Evolutionary conservation across 2,888 invertebrate genomes (phyloP).

Genomic region (Caenorhabditis angaria): DNA sequence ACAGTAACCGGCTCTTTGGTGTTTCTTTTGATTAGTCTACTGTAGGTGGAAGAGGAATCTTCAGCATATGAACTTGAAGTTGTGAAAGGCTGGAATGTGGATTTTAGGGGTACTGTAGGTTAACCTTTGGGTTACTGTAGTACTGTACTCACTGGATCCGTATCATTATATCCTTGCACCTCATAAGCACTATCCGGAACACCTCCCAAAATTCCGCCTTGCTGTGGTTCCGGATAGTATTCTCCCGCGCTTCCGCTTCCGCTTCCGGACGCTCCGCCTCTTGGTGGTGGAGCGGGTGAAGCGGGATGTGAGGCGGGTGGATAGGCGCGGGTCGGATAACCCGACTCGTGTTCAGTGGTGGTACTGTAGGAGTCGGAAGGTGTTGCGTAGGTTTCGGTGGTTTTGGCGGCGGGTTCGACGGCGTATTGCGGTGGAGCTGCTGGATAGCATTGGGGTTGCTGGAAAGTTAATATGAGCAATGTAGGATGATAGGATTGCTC

Average conservation of each 20-base stretch:
- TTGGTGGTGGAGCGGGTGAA: slow-evolving; percentile 40
- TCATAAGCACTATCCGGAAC: background rate
- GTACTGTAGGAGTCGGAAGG: no score
- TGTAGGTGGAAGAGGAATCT: slow-evolving; percentile 21
- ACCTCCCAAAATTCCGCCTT: slow-evolving; percentile 23
- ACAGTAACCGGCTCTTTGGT: slow-evolving; percentile 45
- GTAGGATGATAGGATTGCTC: background rate
- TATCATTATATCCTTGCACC: slow-evolving; percentile 30
- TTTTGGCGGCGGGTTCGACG: slow-evolving; percentile 50
- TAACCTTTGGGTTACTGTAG: background rate
- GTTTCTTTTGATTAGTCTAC: slow-evolving; percentile 39
- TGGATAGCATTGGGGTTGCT: slow-evolving; percentile 47
- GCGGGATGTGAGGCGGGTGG: slow-evolving; percentile 34
- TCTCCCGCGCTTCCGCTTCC: slow-evolving; percentile 21
- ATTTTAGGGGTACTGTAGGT: no score
- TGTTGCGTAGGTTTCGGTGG: no score
- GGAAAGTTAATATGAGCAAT: slow-evolving; percentile 11
- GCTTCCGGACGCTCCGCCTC: slow-evolving; percentile 35
- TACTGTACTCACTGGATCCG: slow-evolving; percentile 17
- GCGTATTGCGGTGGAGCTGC: slow-evolving; percentile 35
- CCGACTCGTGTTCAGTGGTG: slow-evolving; percentile 42
- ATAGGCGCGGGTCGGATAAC: slow-evolving; percentile 48
- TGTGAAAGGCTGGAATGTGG: slow-evolving; percentile 33
- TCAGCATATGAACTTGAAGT: slow-evolving; percentile 43
- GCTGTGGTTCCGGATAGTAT: slow-evolving; percentile 31